These are phyloP conservation scores for Netta rufina DNA, from an alignment of 2,797 vertebrate species.

Conservation along the genomic window DNA sequence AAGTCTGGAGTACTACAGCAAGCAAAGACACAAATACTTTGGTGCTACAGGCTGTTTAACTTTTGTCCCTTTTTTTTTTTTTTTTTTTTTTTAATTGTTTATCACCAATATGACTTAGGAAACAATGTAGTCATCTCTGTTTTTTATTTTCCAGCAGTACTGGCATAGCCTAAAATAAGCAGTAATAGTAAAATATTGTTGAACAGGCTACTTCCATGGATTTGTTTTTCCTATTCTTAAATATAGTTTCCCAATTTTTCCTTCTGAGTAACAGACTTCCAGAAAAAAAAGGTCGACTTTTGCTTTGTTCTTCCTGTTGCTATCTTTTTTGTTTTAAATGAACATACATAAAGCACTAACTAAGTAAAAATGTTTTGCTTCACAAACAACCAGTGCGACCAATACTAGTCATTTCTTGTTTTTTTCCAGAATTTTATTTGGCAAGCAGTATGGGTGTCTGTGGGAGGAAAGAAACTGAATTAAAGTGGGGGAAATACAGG, in stretches of 20 bases:
- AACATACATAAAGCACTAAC: conserved; percentile 19
- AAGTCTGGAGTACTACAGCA: not conserved
- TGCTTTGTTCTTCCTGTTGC: conserved; percentile 19
- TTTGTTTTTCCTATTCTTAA: conserved; percentile 42
- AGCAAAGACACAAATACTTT: not conserved
- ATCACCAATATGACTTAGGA: not conserved
- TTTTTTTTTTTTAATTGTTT: not conserved
- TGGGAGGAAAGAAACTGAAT: conserved; percentile 60
- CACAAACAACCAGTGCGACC: conserved; percentile 9
- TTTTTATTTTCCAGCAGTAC: not conserved
- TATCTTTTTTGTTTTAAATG: not conserved
- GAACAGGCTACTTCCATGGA: not conserved
- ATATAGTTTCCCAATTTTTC: not conserved
- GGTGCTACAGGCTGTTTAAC: no score
- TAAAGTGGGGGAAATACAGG: conserved; percentile 57
- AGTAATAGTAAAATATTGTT: not conserved
- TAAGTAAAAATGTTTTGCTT: conserved; percentile 26
- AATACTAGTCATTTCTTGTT: conserved; percentile 10
- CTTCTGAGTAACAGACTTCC: conserved; percentile 9
- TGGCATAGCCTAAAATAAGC: not conserved
- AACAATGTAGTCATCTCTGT: not conserved
- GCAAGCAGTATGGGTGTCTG: conserved; percentile 34
- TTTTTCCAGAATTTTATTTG: conserved; percentile 72
- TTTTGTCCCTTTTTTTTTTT: not conserved
- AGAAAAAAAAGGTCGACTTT: not conserved